Evolutionary conservation across 2,113 vertebrate species (phyloP), one percentile per base, ranked within the genome.

Genomic region (Gopherus flavomarginatus): DNA sequence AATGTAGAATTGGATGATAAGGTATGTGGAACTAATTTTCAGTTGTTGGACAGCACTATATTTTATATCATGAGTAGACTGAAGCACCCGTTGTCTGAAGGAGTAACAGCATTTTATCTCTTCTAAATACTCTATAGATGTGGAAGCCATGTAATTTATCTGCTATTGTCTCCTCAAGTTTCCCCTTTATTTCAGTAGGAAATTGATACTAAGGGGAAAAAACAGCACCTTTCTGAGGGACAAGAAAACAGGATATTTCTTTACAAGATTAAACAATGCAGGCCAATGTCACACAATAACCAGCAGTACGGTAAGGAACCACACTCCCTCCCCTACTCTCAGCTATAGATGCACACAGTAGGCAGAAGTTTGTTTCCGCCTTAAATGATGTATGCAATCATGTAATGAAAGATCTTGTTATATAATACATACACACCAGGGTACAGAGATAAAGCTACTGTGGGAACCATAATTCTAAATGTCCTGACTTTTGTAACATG

Each of bases 181-280:
- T 90, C 27, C 47, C 78, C 22, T 81, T 94, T 92, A 81, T 92
- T 96, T 94, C 91, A 87, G 56, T 52, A 87, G 65, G 91, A 96
- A 91, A 87, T 57, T 88, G 49, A 81, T 91, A 80, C 38, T 72
- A 87, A 78, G 80, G 49, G 16, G 5, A 42, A 94, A 94, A 31
- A 92, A 38, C 0, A 69, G 65, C 65, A 69, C 65, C 79, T 87
- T 92, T 90, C 79, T 91, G 29, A 75, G 31, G 31, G 62, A 88
- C 19, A 8, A 81, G 90, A 65, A 88, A 92, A 85, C 4, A 1
- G 1, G 0, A 0, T 59, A 24, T 62, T 83, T 50, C 57, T 91
- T 86, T 81, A 54, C 42, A 24, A 80, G 6, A 57, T 96, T 75
- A 85, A 90, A 88, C 5, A 85, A 35, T 5, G 38, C 2, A 44